Evolutionary conservation across 2,113 vertebrate genomes (phyloP).

Genomic region (Vulpes ferrilata): DNA sequence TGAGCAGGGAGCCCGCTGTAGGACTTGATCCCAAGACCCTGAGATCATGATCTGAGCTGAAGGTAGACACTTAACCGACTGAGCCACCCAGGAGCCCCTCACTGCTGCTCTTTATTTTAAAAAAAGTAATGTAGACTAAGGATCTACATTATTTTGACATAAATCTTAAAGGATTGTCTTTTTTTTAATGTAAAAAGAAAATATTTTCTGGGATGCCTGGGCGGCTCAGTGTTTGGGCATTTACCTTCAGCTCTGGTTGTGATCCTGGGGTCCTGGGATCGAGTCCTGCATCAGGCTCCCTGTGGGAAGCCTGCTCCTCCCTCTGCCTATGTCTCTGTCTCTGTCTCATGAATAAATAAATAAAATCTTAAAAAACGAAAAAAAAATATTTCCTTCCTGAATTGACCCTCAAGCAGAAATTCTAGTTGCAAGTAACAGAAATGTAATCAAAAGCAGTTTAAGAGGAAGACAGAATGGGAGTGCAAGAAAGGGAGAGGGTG

Average conservation of each 20-base stretch:
- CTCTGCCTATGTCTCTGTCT: too few relatives aligned
- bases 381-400: slow-evolving; percentile 9
- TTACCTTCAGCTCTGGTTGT: too few relatives aligned
- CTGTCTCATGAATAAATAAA: too few relatives aligned
- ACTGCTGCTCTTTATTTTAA: not conserved
- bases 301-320: too few relatives aligned
- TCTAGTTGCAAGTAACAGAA: slow-evolving; percentile 37
- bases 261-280: too few relatives aligned
- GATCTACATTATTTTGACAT: not conserved
- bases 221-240: too few relatives aligned
- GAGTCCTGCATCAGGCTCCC: too few relatives aligned
- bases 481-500: not conserved
- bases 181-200: slow-evolving; percentile 4
- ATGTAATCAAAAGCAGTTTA: not conserved
- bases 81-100: not conserved
- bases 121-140: slow-evolving; percentile 3
- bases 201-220: not conserved
- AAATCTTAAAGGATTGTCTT: not conserved
- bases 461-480: not conserved
- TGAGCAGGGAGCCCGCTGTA: too few relatives aligned
- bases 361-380: not conserved
- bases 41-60: too few relatives aligned
- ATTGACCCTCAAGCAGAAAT: slow-evolving; percentile 24
- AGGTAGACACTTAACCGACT: not conserved
- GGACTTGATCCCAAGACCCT: too few relatives aligned